These are phyloP conservation scores for Zaprionus capensis DNA, from an alignment of 1,140 invertebrate genomes.

Conservation along the genomic window DNA sequence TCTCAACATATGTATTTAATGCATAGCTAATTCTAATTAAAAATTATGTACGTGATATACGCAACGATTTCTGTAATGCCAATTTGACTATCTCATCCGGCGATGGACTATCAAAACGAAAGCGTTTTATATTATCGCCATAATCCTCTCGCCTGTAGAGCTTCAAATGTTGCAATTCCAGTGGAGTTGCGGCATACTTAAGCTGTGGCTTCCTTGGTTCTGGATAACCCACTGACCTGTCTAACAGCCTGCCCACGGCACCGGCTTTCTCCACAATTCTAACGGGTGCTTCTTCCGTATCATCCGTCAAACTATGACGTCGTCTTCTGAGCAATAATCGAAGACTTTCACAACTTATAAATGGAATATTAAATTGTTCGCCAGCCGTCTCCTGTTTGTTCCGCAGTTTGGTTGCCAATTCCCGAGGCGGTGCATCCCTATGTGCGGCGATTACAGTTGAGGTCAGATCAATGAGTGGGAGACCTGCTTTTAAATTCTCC, in stretches of 20 bases:
- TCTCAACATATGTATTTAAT: conserved; percentile 31
- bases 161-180: conserved; percentile 52
- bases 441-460: conserved; percentile 43
- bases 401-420: conserved; percentile 52
- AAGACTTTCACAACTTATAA: conserved; percentile 63
- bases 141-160: conserved; percentile 49
- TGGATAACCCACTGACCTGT: conserved; percentile 50
- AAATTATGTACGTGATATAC: conserved; percentile 51
- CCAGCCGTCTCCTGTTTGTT: conserved; percentile 12
- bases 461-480: conserved; percentile 59
- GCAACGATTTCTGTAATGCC: conserved; percentile 60
- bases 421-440: conserved; percentile 49
- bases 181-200: conserved; percentile 36
- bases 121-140: conserved; percentile 60
- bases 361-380: conserved; percentile 70
- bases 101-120: conserved; percentile 72
- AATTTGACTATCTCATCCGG: conserved; percentile 73
- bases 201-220: conserved; percentile 36
- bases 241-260: conserved; percentile 48
- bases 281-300: background rate
- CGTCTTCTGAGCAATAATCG: background rate
- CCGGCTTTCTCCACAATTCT: conserved; percentile 30
- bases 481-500: background rate
- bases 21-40: conserved; percentile 9
- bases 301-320: background rate